Evolutionary conservation across 2,888 invertebrate genomes (phyloP).

Genomic region (Oligia strigilis): DNA sequence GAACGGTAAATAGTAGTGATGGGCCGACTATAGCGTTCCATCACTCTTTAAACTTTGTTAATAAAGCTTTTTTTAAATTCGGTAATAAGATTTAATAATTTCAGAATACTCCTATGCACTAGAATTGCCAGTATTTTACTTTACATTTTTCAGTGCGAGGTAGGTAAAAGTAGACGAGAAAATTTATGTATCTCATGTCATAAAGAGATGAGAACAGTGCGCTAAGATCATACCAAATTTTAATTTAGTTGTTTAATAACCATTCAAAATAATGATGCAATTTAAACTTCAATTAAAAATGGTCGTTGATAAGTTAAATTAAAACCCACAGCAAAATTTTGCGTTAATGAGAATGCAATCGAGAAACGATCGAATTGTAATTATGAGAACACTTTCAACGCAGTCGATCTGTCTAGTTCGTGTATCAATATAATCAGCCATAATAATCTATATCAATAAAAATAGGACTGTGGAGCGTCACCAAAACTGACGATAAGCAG

Average conservation of each 20-base stretch:
- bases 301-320: slow-evolving; percentile 54
- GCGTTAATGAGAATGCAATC: slow-evolving; percentile 55
- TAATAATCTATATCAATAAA: slow-evolving; percentile 32
- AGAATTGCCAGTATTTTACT: too few relatives aligned
- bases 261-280: slow-evolving; percentile 45
- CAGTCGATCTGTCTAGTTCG: slow-evolving; percentile 21
- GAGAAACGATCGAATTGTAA: slow-evolving; percentile 57
- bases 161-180: too few relatives aligned
- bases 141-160: too few relatives aligned
- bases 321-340: slow-evolving; percentile 55
- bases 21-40: too few relatives aligned
- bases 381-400: slow-evolving; percentile 50
- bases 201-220: not conserved
- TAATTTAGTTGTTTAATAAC: slow-evolving; percentile 1
- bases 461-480: slow-evolving; percentile 10
- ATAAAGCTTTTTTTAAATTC: too few relatives aligned
- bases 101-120: too few relatives aligned
- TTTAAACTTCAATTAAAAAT: slow-evolving; percentile 52
- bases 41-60: too few relatives aligned
- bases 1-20: not conserved
- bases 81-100: too few relatives aligned
- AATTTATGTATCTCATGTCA: too few relatives aligned
- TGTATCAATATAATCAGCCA: slow-evolving; percentile 12
- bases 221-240: not conserved
- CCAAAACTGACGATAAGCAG: slow-evolving; percentile 53